Percentiles rank a stretch among this genome's conserved stretches.
Conservation (phyloP, 2,888 invertebrate species). For the Monopis laevigella region DNA sequence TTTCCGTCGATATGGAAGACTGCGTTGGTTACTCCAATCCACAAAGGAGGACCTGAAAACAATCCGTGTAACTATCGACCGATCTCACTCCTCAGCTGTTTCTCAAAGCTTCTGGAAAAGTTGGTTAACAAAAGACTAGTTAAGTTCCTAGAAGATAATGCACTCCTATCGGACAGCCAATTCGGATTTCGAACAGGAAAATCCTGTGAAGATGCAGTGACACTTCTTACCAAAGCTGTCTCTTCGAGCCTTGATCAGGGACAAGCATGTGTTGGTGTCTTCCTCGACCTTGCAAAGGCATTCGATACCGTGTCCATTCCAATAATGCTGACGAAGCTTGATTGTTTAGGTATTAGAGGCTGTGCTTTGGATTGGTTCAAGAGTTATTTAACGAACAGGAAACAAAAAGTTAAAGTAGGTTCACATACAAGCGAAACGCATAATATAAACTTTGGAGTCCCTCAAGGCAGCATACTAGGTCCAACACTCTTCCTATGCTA, state of each 20-base stretch:
- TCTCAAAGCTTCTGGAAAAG: slow-evolving; percentile 14
- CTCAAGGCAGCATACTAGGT: slow-evolving; percentile 19
- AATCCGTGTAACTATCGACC: slow-evolving; percentile 11
- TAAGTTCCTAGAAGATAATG: slow-evolving; percentile 13
- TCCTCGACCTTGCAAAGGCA: slow-evolving; percentile 14
- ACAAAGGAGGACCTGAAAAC: slow-evolving; percentile 4
- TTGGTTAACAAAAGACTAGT: slow-evolving; percentile 13
- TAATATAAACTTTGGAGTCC: slow-evolving; percentile 15
- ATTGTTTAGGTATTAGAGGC: slow-evolving; percentile 16
- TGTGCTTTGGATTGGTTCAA: slow-evolving; percentile 13
- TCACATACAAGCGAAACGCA: not conserved
- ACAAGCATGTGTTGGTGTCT: slow-evolving; percentile 7
- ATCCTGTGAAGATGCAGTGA: slow-evolving; percentile 9
- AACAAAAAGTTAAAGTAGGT: not conserved
- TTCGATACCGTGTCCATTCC: slow-evolving; percentile 16
- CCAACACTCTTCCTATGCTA: slow-evolving; percentile 16
- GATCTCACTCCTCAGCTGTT: slow-evolving; percentile 8
- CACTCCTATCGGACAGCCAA: slow-evolving; percentile 3
- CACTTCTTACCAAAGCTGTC: not conserved
- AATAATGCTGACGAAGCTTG: slow-evolving; percentile 16
- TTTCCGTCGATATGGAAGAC: too few relatives aligned
- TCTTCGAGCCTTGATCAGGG: not conserved
- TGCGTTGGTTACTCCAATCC: slow-evolving; percentile 10
- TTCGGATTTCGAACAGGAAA: slow-evolving; percentile 9
- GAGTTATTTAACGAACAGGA: slow-evolving; percentile 13